Evolutionary conservation across 2,888 invertebrate species (phyloP), one percentile per base, ranked within the genome.

Genomic region (Eubasilissa splendida): DNA sequence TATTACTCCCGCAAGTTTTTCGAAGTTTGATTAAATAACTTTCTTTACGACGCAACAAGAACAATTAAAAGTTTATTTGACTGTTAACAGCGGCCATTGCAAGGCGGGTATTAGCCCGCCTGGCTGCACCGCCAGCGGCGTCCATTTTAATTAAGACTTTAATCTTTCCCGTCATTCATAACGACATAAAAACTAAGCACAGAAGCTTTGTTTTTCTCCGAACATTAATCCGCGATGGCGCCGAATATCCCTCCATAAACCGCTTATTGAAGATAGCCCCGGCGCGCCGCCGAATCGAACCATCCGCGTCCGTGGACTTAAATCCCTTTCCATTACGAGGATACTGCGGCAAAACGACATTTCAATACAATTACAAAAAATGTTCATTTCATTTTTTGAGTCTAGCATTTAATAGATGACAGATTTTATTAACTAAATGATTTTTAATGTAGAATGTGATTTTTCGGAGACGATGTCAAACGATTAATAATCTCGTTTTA

Each of bases 211-310:
- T 79, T 56, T 82, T 82, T 59, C 33, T 74, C 68, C 74, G 42
- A 75, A 80, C 75, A 77, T 58, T 83, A 83, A 83, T 83, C 80
- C 83, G 80, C 52, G 33, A 42, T 77, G 79, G 78, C 80, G 71
- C 77, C 78, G 77, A 71, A 66, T 74, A 75, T 74, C 73, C 74
- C 53, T 52, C 53, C 76, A 63, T 79, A 79, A 81, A 81, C 81
- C 75, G 77, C 82, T 82, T 80, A 77, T 50, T 65, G 60, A 52
- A 74, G 80, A 74, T 77, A 82, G 71, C 82, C 76, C 80, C 58
- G 77, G 66, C 63, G 77, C 66, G 71, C 79, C 73, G 79, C 59
- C 74, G 77, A 63, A 31, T 33, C 63, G 76, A 42, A 42, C 42
- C 42, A 42, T 42, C 42, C 42, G 42, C 42, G 42, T 42, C 42